Evolutionary conservation across 1,140 invertebrate genomes (phyloP), one percentile per base, ranked within the genome.

Genomic region (Papilio polyxenes): DNA sequence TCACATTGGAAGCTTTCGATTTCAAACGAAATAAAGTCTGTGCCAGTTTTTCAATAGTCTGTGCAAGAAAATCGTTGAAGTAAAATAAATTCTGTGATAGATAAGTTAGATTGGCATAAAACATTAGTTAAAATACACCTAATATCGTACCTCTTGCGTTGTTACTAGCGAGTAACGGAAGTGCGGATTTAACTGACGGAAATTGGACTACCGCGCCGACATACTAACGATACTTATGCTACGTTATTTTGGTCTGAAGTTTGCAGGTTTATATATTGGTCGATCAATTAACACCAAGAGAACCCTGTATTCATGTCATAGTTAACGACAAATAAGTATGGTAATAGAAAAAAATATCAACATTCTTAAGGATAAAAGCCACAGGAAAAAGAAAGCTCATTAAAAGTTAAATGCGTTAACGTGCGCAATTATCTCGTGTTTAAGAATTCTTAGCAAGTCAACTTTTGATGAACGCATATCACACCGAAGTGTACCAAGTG

Each of bases 371-470:
- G 4, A 9, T 10, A 37, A 51, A 74, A 81, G 48, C 53, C 59
- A 72, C 77, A 82, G 75, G 69, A 37, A 53, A 77, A 77, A 20
- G 37, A 31, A 82, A 83, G 44, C 48, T 76, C 83, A 84, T 84
- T 81, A 82, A 80, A 82, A 77, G 79, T 69, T 31, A 82, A 84
- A 83, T 82, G 86, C 83, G 80, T 87, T 86, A 84, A 85, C 86
- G 83, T 83, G 83, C 83, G 75, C 84, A 86, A 86, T 85, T 83
- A 85, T 88, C 83, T 85, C 72, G 65, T 74, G 15, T 8, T 62
- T 53, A 76, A 81, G 75, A 84, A n/a, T n/a, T 81, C 79, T 40
- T 77, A 82, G 49, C 40, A 81, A 75, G 83, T 82, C 49, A 75
- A 51, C 80, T 74, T 65, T 11, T 20, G 23, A 49, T 80, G 78